Conservation (phyloP, 2,888 invertebrate genomes). For the Oxyteleia sp. region DNA sequence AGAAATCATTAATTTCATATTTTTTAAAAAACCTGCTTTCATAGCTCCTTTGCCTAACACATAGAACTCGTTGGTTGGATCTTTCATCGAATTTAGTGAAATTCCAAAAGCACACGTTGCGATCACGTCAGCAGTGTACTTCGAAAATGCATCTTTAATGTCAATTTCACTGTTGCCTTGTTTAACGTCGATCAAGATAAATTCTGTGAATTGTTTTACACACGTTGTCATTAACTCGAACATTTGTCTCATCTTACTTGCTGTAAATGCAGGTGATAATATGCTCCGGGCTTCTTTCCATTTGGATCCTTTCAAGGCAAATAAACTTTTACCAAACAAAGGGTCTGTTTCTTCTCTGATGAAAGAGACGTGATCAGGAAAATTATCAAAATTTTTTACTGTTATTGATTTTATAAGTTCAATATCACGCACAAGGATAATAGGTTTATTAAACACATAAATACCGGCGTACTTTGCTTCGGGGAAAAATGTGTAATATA, state of each 20-base stretch:
- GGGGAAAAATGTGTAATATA: too few species aligned
- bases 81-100: not conserved
- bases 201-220: not conserved
- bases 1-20: too few species aligned
- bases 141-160: not conserved
- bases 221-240: not conserved
- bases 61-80: constrained; percentile 8
- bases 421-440: too few species aligned
- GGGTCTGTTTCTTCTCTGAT: too few species aligned
- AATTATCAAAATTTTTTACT: too few species aligned
- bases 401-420: too few species aligned
- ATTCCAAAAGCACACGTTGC: not conserved
- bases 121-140: not conserved
- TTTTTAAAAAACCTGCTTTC: too few species aligned
- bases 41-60: not conserved
- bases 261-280: not conserved
- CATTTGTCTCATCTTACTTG: not conserved
- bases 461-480: too few species aligned
- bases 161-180: not conserved
- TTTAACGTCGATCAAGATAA: not conserved
- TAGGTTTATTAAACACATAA: too few species aligned
- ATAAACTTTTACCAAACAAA: too few species aligned
- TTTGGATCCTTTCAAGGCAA: too few species aligned
- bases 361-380: too few species aligned
- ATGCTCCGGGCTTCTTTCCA: not conserved